Base-by-base conservation (phyloP, 1,140 invertebrate genomes). In the Brachionus paranguensis region DNA sequence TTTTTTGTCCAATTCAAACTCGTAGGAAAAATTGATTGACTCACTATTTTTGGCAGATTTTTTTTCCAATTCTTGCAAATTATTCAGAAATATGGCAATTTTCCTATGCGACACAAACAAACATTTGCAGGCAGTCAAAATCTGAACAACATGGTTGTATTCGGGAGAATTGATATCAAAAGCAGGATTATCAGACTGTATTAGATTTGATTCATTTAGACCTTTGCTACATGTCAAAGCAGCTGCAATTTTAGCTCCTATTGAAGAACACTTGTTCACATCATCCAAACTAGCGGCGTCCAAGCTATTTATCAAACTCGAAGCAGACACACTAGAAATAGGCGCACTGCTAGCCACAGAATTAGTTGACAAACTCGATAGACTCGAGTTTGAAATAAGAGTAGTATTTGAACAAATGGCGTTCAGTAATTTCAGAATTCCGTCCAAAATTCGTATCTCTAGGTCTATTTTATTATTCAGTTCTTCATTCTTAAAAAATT, bases 121-220 rank as follows among this genome's bases (percentile, higher is more conserved):
- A 76, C 72, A 76, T 76, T 76, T 76, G 47, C 72, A 76, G 3
- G 72, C 72, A n/a, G 72, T 76, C n/a, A 76, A 76, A 76, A 76
- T 76, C 24, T 76, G 72, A 29, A 76, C 33, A 12, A 76, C 72
- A 50, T 76, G 72, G 47, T 76, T 76, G 47, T 76, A 76, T 33
- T 76, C 72, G 6, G 72, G 72, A 27, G 72, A 76, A 24, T 76
- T 76, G 24, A 47, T 50, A 47, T 76, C 72, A 37, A 76, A 76
- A 20, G 72, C 72, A 24, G 72, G 45, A 76, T 76, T 76, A 24
- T 76, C 72, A 1, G 72, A 50, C 33, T 47, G 45, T 27, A 27
- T 76, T 29, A 27, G 24, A n/a, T 76, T 76, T 7, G 45, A 27
- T 50, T 76, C 72, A n/a, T 11, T 76, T 12, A 29, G 17, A 50